Conservation (phyloP, 2,113 vertebrate species). For the Probosciger aterrimus region DNA sequence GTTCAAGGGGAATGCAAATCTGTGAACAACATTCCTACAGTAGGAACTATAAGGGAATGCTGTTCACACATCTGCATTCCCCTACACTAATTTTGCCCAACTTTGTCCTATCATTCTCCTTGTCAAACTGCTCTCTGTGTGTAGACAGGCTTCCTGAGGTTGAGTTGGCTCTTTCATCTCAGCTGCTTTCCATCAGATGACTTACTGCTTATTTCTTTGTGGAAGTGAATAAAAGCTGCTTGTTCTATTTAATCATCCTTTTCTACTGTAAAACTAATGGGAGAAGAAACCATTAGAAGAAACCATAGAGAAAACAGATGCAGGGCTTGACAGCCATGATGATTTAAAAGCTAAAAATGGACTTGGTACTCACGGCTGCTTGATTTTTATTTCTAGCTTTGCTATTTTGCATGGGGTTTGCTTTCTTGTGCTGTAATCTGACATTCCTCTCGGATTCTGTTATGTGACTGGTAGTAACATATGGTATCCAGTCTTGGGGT, state of each 20-base stretch:
- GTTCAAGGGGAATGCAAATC: background rate
- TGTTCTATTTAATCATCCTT: background rate
- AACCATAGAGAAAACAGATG: background rate
- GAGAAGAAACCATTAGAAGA: background rate
- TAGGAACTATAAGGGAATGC: background rate
- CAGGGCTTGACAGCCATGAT: background rate
- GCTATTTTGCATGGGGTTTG: background rate
- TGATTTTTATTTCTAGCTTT: background rate
- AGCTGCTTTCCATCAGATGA: background rate
- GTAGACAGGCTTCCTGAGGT: background rate
- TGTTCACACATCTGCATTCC: background rate
- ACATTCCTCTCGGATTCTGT: background rate
- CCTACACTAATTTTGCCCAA: background rate
- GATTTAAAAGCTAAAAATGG: background rate
- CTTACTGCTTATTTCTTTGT: background rate
- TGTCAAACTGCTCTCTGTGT: background rate
- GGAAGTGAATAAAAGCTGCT: background rate
- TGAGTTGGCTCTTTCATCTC: background rate
- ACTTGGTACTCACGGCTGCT: background rate
- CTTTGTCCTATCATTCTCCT: background rate
- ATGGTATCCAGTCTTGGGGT: background rate
- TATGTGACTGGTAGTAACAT: accelerated
- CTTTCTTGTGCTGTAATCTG: background rate
- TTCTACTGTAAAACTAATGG: background rate
- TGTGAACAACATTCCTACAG: background rate